Evolutionary conservation across 2,113 vertebrate species (phyloP).

Genomic region (Amazona vittata): DNA sequence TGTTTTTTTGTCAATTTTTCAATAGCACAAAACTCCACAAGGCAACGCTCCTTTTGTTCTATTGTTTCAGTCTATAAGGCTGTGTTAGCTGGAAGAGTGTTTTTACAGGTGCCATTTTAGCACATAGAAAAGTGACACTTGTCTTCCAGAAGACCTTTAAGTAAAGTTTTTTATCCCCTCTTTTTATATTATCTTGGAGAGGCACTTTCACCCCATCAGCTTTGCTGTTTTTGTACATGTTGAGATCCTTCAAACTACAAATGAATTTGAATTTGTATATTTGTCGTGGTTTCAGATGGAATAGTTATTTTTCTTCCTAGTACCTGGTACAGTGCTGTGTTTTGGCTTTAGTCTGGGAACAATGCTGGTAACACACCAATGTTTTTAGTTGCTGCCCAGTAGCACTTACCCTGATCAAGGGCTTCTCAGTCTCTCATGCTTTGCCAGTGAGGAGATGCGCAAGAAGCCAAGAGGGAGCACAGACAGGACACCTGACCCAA

Average conservation of each 20-base stretch:
- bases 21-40: background rate
- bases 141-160: conserved; percentile 18
- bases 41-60: background rate
- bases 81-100: background rate
- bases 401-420: background rate
- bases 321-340: background rate
- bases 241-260: conserved; percentile 15
- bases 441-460: background rate
- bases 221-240: background rate
- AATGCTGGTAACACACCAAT: background rate
- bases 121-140: background rate
- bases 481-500: background rate
- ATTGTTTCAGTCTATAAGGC: background rate
- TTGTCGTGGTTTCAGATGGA: background rate
- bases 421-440: background rate
- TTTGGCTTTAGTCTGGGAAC: background rate
- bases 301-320: background rate
- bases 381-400: background rate
- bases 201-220: background rate
- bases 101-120: conserved; percentile 40
- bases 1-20: background rate
- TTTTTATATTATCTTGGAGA: conserved; percentile 19
- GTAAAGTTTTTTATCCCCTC: background rate
- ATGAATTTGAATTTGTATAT: background rate
- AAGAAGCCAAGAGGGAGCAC: background rate